Conservation (phyloP, 1,140 invertebrate genomes). For the Ips typographus region DNA sequence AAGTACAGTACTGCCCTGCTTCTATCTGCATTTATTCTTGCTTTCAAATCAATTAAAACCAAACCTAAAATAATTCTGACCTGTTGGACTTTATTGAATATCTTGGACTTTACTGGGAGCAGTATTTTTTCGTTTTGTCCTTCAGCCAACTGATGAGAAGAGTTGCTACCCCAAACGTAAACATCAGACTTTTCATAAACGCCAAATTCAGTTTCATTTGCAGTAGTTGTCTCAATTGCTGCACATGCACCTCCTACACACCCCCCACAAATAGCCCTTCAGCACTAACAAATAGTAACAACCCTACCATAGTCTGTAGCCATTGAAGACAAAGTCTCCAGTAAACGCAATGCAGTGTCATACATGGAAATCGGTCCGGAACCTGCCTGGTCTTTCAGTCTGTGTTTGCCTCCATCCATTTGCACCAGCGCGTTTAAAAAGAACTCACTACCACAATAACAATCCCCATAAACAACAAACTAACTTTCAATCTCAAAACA, state of each 20-base stretch:
- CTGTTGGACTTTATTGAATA: constrained; percentile 61
- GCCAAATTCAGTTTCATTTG: constrained; percentile 41
- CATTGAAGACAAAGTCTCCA: constrained; percentile 57
- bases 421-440: constrained; percentile 43
- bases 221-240: constrained; percentile 25
- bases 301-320: constrained; percentile 44
- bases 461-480: background rate
- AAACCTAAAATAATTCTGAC: constrained; percentile 47
- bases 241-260: constrained; percentile 35
- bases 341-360: constrained; percentile 57
- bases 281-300: background rate
- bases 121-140: constrained; percentile 64
- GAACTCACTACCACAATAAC: constrained; percentile 28
- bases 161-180: constrained; percentile 71
- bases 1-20: constrained; percentile 70
- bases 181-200: constrained; percentile 55
- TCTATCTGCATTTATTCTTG: constrained; percentile 55
- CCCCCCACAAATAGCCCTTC: too few relatives aligned
- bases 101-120: constrained; percentile 59
- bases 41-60: background rate
- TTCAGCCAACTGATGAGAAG: constrained; percentile 66
- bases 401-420: constrained; percentile 40
- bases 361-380: constrained; percentile 52
- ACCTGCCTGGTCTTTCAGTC: constrained; percentile 24
- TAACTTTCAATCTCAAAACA: background rate